Percentiles rank a stretch among this genome's conserved stretches.
phyloP scores from a whole-genome alignment of 2,888 invertebrate genomes.

The Ecliptopera silaceata region DNA sequence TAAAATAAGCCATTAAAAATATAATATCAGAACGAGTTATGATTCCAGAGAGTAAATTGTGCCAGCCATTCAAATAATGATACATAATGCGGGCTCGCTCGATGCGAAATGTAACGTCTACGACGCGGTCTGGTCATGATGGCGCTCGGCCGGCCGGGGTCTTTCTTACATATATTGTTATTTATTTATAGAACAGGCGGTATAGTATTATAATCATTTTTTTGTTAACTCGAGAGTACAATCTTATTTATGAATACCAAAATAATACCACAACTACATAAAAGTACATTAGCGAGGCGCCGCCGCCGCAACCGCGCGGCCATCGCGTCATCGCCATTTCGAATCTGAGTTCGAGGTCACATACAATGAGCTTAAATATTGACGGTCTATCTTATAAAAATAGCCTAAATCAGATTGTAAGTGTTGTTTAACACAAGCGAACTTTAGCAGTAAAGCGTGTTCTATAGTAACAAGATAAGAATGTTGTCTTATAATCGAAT shows the following conservation, averaged over 20 bases:
- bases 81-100: slow-evolving; percentile 71
- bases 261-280: neutral
- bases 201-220: slow-evolving; percentile 13
- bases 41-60: slow-evolving; percentile 71
- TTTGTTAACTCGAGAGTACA: neutral
- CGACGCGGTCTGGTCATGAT: slow-evolving; percentile 34
- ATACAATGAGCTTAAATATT: slow-evolving; percentile 15
- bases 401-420: too few relatives aligned
- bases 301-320: neutral
- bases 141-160: slow-evolving; percentile 42
- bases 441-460: too few relatives aligned
- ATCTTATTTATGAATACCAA: neutral
- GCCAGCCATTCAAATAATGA: slow-evolving; percentile 79
- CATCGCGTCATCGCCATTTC: neutral
- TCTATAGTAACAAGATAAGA: too few relatives aligned
- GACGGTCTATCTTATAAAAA: too few relatives aligned
- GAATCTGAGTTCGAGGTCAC: slow-evolving; percentile 6
- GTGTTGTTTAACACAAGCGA: too few relatives aligned
- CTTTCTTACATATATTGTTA: slow-evolving; percentile 30
- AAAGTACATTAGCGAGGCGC: slow-evolving; percentile 3
- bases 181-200: slow-evolving; percentile 27
- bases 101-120: slow-evolving; percentile 52
- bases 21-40: slow-evolving; percentile 68
- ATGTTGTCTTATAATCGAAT: too few relatives aligned
- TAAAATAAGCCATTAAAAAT: slow-evolving; percentile 71